phyloP scores from a whole-genome alignment of 64 coral and sea anemone species.

The Astreopora myriophthalma region DNA sequence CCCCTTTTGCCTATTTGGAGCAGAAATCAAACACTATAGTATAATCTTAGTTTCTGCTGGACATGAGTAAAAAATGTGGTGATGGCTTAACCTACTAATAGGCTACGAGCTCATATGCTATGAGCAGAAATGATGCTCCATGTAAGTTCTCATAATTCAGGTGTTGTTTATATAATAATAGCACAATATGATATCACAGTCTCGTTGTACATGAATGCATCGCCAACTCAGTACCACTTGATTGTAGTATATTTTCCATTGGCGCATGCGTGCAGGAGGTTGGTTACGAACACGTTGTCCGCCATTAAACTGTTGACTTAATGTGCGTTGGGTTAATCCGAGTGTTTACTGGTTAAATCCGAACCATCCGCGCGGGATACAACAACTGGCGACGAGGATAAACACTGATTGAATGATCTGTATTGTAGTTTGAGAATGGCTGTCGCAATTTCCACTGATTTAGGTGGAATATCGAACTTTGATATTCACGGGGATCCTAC shows the following conservation, averaged over 20 bases:
- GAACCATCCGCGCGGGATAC: neutral
- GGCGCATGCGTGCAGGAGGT: neutral
- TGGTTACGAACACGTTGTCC: neutral
- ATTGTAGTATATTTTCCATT: neutral
- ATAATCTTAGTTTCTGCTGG: too few relatives aligned
- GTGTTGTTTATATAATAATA: too few relatives aligned
- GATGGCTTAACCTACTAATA: too few relatives aligned
- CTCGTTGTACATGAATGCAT: too few relatives aligned
- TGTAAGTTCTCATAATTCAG: too few relatives aligned
- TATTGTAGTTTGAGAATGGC: neutral
- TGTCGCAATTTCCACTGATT: neutral
- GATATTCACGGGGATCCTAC: conserved; percentile 23
- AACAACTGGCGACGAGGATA: neutral
- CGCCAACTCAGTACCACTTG: too few relatives aligned
- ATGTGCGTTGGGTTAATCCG: neutral
- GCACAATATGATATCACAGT: too few relatives aligned
- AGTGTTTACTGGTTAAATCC: neutral
- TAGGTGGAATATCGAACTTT: neutral
- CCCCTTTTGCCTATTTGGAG: too few relatives aligned
- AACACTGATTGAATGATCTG: neutral
- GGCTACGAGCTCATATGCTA: too few relatives aligned
- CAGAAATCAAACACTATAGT: too few relatives aligned
- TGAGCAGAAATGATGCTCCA: too few relatives aligned
- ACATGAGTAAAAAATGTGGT: too few relatives aligned
- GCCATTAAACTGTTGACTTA: neutral